These are phyloP conservation scores for Akabosia matsudoensis DNA, from an alignment of 1,140 invertebrate species.

Conservation along the genomic window DNA sequence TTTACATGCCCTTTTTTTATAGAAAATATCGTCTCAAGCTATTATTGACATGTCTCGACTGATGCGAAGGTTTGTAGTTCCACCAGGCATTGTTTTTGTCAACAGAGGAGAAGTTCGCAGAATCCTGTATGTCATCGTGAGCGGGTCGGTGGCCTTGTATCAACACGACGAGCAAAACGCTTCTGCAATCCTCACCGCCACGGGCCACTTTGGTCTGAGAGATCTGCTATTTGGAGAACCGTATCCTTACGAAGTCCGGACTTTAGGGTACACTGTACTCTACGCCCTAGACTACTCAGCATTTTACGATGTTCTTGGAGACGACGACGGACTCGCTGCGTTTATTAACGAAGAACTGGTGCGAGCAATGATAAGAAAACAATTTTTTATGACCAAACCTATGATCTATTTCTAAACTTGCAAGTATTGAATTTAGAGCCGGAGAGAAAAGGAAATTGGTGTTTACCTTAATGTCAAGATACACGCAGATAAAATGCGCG, in stretches of 20 bases:
- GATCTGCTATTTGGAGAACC: slow-evolving; percentile 42
- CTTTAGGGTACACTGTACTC: slow-evolving; percentile 28
- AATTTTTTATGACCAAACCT: not conserved
- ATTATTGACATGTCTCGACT: slow-evolving; percentile 10
- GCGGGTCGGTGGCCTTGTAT: slow-evolving; percentile 5
- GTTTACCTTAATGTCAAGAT: not conserved
- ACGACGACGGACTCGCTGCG: slow-evolving; percentile 21
- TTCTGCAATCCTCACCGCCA: not conserved
- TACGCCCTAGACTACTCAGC: slow-evolving; percentile 25
- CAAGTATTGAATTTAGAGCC: not conserved
- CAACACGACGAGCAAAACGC: not conserved
- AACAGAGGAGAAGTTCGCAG: slow-evolving; percentile 5
- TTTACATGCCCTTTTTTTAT: not conserved
- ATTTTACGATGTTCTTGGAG: slow-evolving; percentile 20
- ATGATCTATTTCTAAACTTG: no score
- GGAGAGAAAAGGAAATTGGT: not conserved
- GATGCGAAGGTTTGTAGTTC: slow-evolving; percentile 14
- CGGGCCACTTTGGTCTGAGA: slow-evolving; percentile 13
- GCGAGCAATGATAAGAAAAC: not conserved
- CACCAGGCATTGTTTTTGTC: slow-evolving; percentile 4
- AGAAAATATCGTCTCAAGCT: slow-evolving; percentile 12
- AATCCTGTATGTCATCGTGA: slow-evolving; percentile 2
- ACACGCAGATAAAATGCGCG: not conserved
- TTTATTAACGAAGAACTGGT: slow-evolving; percentile 27
- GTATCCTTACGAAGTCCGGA: slow-evolving; percentile 30